Percentiles rank a stretch among this genome's conserved stretches.
Evolutionary conservation across 2,113 vertebrate genomes (phyloP).

Genomic region (Gallinago jamesoni): DNA sequence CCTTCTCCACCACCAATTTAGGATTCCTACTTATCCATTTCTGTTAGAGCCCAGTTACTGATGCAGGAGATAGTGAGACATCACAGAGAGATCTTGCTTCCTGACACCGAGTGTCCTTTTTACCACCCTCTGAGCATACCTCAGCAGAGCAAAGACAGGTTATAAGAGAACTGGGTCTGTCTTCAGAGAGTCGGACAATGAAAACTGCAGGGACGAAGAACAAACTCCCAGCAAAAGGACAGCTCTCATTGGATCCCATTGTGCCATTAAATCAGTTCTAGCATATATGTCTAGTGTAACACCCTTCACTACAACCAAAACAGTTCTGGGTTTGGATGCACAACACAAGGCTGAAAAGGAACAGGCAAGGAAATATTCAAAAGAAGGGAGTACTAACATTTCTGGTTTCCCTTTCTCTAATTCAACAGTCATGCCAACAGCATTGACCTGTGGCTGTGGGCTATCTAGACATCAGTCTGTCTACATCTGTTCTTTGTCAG

Average conservation of each 20-base stretch:
- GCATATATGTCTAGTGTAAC: not conserved
- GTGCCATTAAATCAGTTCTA: not conserved
- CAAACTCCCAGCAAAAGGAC: not conserved
- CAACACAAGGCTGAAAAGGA: not conserved
- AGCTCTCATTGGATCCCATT: not conserved
- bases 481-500: not conserved
- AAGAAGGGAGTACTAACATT: not conserved
- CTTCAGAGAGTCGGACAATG: not conserved
- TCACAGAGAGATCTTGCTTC: not conserved
- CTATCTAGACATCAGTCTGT: not conserved
- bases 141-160: not conserved
- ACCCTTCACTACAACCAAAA: not conserved
- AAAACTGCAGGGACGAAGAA: not conserved
- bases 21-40: not conserved
- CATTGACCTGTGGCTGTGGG: not conserved
- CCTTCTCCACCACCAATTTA: not conserved
- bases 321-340: not conserved
- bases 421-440: not conserved
- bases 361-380: not conserved
- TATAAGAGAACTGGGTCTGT: not conserved
- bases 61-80: not conserved
- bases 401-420: rapidly evolving
- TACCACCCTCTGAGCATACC: not conserved
- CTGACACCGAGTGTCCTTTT: not conserved
- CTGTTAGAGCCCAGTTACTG: not conserved